Conservation (phyloP, 2,113 vertebrate species). For the Solea senegalensis region DNA sequence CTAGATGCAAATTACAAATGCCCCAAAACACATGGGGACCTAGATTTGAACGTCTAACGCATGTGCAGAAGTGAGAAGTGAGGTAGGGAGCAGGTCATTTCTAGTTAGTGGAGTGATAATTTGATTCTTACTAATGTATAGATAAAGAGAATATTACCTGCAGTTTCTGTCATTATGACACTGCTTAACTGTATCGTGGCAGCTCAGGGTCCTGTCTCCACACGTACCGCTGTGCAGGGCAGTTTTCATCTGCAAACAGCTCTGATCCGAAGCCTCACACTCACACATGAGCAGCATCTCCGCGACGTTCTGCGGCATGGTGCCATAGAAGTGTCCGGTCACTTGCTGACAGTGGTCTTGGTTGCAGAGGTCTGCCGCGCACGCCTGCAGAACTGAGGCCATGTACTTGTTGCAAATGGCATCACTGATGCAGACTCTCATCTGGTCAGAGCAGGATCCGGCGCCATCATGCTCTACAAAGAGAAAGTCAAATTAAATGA, state of each 20-base stretch:
- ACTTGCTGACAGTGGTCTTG: constrained; percentile 81
- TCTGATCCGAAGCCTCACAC: constrained; percentile 81
- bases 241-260: constrained; percentile 80
- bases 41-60: no score
- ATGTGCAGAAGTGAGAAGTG: background rate
- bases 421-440: constrained; percentile 83
- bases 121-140: background rate
- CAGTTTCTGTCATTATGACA: constrained; percentile 83
- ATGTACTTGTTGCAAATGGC: constrained; percentile 86
- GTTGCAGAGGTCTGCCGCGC: constrained; percentile 77
- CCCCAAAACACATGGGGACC: background rate
- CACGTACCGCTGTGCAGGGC: constrained; percentile 86
- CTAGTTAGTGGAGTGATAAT: no score
- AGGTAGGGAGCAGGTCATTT: background rate
- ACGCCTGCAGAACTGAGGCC: constrained; percentile 83
- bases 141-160: constrained; percentile 78
- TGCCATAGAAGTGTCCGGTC: constrained; percentile 82
- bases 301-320: constrained; percentile 83
- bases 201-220: constrained; percentile 75
- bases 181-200: constrained; percentile 80
- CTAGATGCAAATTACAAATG: constrained; percentile 8
- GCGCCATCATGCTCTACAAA: constrained; percentile 71
- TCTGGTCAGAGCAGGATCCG: constrained; percentile 84
- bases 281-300: constrained; percentile 89
- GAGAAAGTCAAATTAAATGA: background rate